These are phyloP conservation scores for Echeneis naucrates DNA, from an alignment of 2,797 vertebrate species.

Conservation along the genomic window DNA sequence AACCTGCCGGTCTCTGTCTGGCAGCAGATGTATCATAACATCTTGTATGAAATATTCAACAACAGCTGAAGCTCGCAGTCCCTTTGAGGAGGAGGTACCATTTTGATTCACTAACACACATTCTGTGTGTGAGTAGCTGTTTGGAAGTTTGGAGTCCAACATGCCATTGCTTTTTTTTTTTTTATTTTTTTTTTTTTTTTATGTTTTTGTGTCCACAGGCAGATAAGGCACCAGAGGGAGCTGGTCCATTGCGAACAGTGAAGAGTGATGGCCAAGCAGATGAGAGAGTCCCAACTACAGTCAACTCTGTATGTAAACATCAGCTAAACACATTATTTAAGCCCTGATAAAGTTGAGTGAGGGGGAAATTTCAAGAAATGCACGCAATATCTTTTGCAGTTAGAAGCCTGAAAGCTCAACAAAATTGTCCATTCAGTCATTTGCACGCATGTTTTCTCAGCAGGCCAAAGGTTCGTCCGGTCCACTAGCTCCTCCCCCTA, in stretches of 20 bases:
- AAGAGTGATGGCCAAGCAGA: conserved; percentile 93
- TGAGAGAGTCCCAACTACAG: conserved; percentile 87
- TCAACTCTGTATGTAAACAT: conserved; percentile 88
- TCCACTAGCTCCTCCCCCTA: conserved; percentile 95
- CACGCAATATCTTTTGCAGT: not conserved
- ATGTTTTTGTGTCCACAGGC: conserved; percentile 79
- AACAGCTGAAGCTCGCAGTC: no score
- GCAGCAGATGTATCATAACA: no score
- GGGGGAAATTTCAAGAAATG: not conserved
- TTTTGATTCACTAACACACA: not conserved
- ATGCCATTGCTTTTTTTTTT: not conserved
- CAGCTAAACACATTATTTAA: not conserved
- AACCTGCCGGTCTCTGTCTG: no score
- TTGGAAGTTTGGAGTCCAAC: not conserved
- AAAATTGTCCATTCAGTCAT: not conserved
- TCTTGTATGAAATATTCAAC: no score
- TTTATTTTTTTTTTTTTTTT: no score
- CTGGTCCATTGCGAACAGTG: conserved; percentile 88
- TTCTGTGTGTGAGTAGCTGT: not conserved
- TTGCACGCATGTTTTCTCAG: not conserved
- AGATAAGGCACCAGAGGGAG: conserved; percentile 90
- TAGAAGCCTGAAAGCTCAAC: not conserved
- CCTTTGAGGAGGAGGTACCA: no score
- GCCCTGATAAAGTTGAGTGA: not conserved
- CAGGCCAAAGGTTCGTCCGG: conserved; percentile 91